Conservation (phyloP, 2,797 vertebrate genomes). For the Smutsia gigantea region DNA sequence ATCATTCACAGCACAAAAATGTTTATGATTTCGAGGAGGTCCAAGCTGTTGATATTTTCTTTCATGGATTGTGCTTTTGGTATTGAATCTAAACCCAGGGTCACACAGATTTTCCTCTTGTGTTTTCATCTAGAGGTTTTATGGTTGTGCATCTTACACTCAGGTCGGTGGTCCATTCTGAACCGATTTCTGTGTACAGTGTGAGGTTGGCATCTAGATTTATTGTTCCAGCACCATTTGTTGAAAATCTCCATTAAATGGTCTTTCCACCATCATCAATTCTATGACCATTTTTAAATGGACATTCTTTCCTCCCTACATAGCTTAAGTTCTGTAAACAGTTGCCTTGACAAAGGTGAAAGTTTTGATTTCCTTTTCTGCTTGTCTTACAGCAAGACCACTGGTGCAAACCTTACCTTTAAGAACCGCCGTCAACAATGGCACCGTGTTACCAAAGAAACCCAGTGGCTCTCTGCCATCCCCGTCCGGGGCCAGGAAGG, state of each 20-base stretch:
- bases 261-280: rapidly evolving
- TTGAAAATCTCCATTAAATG: rapidly evolving
- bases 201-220: not conserved
- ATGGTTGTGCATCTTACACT: not conserved
- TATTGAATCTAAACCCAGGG: not conserved
- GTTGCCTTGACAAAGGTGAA: not conserved
- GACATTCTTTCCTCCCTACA: rapidly evolving
- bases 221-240: rapidly evolving
- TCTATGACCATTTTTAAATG: not conserved
- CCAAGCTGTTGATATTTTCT: not conserved
- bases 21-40: not conserved
- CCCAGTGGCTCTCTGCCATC: conserved; percentile 92
- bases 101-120: not conserved
- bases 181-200: not conserved
- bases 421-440: conserved; percentile 95
- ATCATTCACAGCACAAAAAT: not conserved
- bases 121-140: not conserved
- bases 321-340: rapidly evolving
- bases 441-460: conserved; percentile 98
- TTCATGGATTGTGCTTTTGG: not conserved
- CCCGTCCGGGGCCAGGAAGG: conserved; percentile 95
- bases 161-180: not conserved
- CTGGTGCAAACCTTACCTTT: conserved; percentile 95
- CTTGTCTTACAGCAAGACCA: conserved; percentile 92
- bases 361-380: conserved; percentile 26